Evolutionary conservation across 2,888 invertebrate genomes (phyloP).

Genomic region (Disparrhopalites patrizii): DNA sequence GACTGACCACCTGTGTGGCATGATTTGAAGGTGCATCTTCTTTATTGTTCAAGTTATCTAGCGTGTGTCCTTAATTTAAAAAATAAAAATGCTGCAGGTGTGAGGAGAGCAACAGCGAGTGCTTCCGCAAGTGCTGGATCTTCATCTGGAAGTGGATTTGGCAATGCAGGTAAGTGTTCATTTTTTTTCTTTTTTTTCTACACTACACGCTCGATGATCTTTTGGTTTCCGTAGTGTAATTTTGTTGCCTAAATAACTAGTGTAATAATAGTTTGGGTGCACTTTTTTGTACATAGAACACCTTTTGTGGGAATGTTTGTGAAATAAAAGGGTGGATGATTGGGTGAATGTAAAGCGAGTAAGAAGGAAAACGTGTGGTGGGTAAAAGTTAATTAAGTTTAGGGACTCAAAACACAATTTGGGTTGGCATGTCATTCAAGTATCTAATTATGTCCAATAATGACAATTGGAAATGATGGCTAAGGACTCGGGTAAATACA

Average conservation of each 20-base stretch:
- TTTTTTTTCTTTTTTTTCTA: not conserved
- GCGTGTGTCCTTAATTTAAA: not conserved
- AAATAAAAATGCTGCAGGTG: slow-evolving; percentile 3
- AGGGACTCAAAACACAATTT: too few species aligned
- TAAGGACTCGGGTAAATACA: too few species aligned
- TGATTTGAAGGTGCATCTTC: too few species aligned
- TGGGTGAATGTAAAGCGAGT: not conserved
- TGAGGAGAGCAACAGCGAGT: slow-evolving; percentile 10
- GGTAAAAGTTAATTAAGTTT: too few species aligned
- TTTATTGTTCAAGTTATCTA: too few species aligned
- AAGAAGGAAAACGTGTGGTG: too few species aligned
- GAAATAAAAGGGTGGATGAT: not conserved
- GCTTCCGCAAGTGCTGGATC: slow-evolving; percentile 14
- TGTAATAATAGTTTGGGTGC: not conserved
- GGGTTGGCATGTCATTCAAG: too few species aligned
- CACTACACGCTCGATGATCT: too few species aligned
- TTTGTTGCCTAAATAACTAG: not conserved
- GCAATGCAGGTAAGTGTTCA: not conserved
- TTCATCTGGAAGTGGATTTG: not conserved
- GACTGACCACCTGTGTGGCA: too few species aligned
- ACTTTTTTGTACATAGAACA: not conserved
- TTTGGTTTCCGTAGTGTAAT: not conserved
- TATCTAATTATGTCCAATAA: too few species aligned
- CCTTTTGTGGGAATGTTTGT: too few species aligned
- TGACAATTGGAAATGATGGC: too few species aligned